These are phyloP conservation scores for Cyprinodon variegatus DNA, from an alignment of 2,113 vertebrate genomes.

Conservation along the genomic window DNA sequence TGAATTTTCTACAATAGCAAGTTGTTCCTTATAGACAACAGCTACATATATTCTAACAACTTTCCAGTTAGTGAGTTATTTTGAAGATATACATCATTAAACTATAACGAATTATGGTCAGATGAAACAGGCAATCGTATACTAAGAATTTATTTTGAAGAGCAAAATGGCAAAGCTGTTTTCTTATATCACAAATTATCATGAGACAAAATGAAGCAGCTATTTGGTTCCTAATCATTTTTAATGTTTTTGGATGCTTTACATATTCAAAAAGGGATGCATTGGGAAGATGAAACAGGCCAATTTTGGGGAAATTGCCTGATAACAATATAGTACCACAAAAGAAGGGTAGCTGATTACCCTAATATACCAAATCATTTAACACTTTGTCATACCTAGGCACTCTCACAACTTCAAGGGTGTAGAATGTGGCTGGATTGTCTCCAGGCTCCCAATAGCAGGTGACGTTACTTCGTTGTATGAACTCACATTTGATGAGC, in stretches of 20 bases:
- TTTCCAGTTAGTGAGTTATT: too few relatives aligned
- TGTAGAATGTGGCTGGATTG: conserved; percentile 36
- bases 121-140: too few relatives aligned
- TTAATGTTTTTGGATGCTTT: background rate
- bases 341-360: background rate
- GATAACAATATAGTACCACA: background rate
- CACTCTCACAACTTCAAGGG: conserved; percentile 39
- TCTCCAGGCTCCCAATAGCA: conserved; percentile 66
- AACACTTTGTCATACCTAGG: conserved; percentile 36
- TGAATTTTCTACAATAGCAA: too few relatives aligned
- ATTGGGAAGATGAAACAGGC: background rate
- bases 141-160: too few relatives aligned
- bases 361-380: background rate
- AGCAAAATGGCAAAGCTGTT: too few relatives aligned
- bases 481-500: conserved; percentile 62
- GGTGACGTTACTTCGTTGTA: conserved; percentile 58
- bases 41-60: too few relatives aligned
- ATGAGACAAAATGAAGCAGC: background rate
- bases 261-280: background rate
- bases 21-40: too few relatives aligned
- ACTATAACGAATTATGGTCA: too few relatives aligned
- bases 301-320: background rate
- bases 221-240: too few relatives aligned
- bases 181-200: too few relatives aligned
- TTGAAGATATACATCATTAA: too few relatives aligned